Conservation (phyloP, 2,797 vertebrate species). For the Zonotrichia albicollis region DNA sequence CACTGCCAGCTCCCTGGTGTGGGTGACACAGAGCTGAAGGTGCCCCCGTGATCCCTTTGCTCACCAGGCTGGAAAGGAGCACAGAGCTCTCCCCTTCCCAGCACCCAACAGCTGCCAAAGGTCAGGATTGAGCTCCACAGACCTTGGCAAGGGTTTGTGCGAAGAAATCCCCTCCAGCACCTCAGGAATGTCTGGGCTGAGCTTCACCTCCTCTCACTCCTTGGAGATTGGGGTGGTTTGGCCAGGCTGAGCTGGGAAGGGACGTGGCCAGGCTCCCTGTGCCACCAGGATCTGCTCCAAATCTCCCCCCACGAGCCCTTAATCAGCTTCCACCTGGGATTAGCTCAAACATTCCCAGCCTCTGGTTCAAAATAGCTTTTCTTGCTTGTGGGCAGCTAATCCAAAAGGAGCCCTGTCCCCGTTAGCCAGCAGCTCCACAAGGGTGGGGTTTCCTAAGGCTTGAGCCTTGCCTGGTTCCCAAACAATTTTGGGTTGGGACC, state of each 20-base stretch:
- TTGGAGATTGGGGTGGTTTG: accelerated
- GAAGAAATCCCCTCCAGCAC: neutral
- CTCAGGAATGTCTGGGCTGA: neutral
- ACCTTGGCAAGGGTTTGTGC: neutral
- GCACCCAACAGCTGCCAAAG: neutral
- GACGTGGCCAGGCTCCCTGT: neutral
- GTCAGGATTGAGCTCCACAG: neutral
- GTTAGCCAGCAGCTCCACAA: neutral
- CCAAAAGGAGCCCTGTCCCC: neutral
- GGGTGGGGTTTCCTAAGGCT: neutral
- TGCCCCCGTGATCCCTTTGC: neutral
- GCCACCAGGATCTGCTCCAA: slow-evolving; percentile 2
- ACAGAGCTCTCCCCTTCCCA: neutral
- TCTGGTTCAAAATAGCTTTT: slow-evolving; percentile 56
- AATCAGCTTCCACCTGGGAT: slow-evolving; percentile 63
- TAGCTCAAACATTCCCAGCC: slow-evolving; percentile 57
- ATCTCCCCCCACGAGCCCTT: slow-evolving; percentile 36
- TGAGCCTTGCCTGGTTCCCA: neutral
- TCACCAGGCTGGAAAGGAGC: neutral
- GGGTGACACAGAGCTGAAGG: neutral
- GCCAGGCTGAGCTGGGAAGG: neutral
- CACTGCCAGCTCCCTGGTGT: neutral
- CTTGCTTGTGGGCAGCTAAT: neutral
- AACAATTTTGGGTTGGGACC: neutral
- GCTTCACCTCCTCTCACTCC: neutral